Conservation (phyloP, 2,797 vertebrate species). For the Alfaro cultratus region DNA sequence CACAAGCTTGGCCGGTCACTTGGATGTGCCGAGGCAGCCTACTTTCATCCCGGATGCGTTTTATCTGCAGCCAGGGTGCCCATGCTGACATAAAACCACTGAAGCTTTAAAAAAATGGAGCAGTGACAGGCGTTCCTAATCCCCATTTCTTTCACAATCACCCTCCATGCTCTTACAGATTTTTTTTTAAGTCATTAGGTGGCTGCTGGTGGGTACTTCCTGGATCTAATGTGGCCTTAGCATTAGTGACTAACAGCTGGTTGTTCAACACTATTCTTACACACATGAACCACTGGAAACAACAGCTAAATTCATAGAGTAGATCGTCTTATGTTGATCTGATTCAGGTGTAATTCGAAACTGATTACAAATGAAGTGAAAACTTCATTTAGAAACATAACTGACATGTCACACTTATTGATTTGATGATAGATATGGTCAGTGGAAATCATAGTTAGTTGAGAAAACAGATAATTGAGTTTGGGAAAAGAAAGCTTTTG, state of each 20-base stretch:
- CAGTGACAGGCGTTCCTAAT: constrained; percentile 67
- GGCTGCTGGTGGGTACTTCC: constrained; percentile 56
- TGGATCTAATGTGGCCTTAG: constrained; percentile 40
- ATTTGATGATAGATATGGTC: background rate
- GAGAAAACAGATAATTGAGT: background rate
- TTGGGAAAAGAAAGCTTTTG: background rate
- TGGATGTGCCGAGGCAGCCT: constrained; percentile 47
- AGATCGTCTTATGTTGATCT: constrained; percentile 14
- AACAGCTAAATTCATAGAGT: constrained; percentile 13
- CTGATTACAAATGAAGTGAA: background rate
- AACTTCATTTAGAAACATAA: background rate
- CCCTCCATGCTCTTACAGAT: constrained; percentile 36
- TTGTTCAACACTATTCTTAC: constrained; percentile 42
- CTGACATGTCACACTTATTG: background rate
- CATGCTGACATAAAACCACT: constrained; percentile 76
- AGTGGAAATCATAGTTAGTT: background rate
- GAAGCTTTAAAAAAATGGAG: constrained; percentile 59
- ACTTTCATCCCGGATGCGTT: constrained; percentile 63
- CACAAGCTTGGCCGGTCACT: constrained; percentile 39
- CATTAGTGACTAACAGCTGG: constrained; percentile 15
- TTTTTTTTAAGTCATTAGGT: constrained; percentile 39
- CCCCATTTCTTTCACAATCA: constrained; percentile 57
- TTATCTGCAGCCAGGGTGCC: constrained; percentile 74
- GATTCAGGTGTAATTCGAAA: background rate
- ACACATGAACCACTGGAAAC: constrained; percentile 1